Evolutionary conservation across 1,140 invertebrate genomes (phyloP).

Genomic region (Cyphomyrmex costatus): DNA sequence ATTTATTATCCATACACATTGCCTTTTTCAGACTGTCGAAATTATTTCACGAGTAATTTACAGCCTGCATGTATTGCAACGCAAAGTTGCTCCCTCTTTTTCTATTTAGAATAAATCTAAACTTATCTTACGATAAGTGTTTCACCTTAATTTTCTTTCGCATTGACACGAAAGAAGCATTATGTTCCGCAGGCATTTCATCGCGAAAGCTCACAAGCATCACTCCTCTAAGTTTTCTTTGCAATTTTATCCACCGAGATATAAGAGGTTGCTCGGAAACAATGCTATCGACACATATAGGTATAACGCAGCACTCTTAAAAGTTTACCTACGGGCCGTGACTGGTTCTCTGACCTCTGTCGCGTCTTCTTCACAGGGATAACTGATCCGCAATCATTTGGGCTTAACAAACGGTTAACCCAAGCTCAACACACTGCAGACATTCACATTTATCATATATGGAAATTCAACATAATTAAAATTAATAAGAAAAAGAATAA

Average conservation of each 20-base stretch:
- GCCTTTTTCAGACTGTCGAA: background rate
- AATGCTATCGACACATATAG: constrained; percentile 68
- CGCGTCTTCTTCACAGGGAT: background rate
- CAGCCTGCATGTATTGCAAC: background rate
- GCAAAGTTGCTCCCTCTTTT: constrained; percentile 1
- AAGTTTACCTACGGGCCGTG: constrained; percentile 23
- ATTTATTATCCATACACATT: background rate
- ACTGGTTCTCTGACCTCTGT: background rate
- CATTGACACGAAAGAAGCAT: background rate
- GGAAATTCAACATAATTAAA: background rate
- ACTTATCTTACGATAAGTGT: background rate
- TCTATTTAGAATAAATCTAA: constrained; percentile 39
- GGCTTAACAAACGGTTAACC: background rate
- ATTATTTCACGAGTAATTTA: background rate
- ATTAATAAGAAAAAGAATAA: background rate
- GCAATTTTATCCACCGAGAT: constrained; percentile 54
- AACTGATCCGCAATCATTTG: constrained; percentile 5
- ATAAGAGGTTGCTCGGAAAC: constrained; percentile 43
- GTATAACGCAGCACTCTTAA: constrained; percentile 41
- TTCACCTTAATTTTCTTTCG: background rate
- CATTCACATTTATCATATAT: background rate
- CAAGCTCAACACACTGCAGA: background rate
- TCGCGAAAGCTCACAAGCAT: constrained; percentile 13
- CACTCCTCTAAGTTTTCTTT: constrained; percentile 59
- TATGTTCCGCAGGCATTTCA: background rate